Percentiles rank a stretch among this genome's conserved stretches.
These are phyloP conservation scores for Archocentrus centrarchus DNA, from an alignment of 2,113 vertebrate species.

Conservation along the genomic window DNA sequence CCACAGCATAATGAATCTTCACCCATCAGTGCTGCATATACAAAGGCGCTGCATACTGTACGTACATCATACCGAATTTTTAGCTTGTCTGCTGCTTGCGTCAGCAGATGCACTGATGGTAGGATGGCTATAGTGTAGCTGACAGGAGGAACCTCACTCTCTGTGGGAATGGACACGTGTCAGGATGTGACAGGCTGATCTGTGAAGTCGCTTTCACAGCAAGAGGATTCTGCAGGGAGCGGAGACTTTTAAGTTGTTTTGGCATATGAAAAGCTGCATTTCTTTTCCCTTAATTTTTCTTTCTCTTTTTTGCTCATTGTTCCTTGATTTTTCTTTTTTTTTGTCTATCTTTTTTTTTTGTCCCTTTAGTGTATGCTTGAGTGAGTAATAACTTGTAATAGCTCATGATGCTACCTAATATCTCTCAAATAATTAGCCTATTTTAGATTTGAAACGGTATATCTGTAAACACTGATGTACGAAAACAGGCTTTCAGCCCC, in stretches of 20 bases:
- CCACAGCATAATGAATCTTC: slow-evolving; percentile 8
- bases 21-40: not conserved
- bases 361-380: slow-evolving; percentile 6
- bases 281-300: slow-evolving; percentile 6
- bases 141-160: slow-evolving; percentile 14
- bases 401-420: slow-evolving; percentile 55
- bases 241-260: slow-evolving; percentile 36
- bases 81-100: not conserved
- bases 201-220: slow-evolving; percentile 53
- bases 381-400: slow-evolving; percentile 57
- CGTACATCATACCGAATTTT: not conserved
- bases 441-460: slow-evolving; percentile 55
- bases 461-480: slow-evolving; percentile 61
- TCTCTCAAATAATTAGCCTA: slow-evolving; percentile 59
- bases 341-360: not conserved
- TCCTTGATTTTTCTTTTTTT: slow-evolving; percentile 1
- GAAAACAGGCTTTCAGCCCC: slow-evolving; percentile 48
- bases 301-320: slow-evolving; percentile 4
- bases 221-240: slow-evolving; percentile 6
- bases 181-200: slow-evolving; percentile 51
- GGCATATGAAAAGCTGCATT: slow-evolving; percentile 9
- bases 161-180: slow-evolving; percentile 49
- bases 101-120: slow-evolving; percentile 31
- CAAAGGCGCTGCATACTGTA: slow-evolving; percentile 1
- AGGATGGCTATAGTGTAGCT: slow-evolving; percentile 14